Evolutionary conservation across 2,888 invertebrate species (phyloP), one percentile per base, ranked within the genome.

Genomic region (Lasioglossum vierecki): DNA sequence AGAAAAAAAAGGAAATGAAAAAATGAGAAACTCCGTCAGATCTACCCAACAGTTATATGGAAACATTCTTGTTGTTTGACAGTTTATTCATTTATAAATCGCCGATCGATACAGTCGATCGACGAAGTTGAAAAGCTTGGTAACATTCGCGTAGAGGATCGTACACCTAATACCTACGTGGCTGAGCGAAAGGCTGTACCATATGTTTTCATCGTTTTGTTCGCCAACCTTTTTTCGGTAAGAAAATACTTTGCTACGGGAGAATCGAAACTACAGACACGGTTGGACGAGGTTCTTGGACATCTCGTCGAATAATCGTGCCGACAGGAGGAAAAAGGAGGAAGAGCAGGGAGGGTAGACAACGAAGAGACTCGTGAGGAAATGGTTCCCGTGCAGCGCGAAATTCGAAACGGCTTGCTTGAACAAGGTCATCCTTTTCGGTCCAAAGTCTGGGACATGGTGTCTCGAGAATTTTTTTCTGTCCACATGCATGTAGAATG

Each of bases 301-400:
- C 71, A 26, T 60, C 60, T 26, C 60, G 57, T 72, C 30, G 63
- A 30, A 35, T 66, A 66, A 66, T 80, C 74, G 80, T 44, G 63
- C 70, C 15, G 76, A 68, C 70, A 49, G 70, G 73, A 53, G 22
- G 83, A 81, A 80, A 77, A 81, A 81, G 74, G 77, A 84, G 41
- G 49, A 57, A 70, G 72, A 70, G 71, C 26, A 60, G 46, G 46
- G 41, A 76, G 30, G 49, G 77, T 8, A 26, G 44, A 86, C 75
- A 85, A 81, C 82, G 76, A 72, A 26, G 75, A 76, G 79, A 84
- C 49, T 66, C 60, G 57, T 30, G 57, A 79, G 81, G 76, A 86
- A 78, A 80, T 83, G 79, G 82, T 79, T 83, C 81, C 80, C 60
- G 76, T 72, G 76, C 71, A 68, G 39, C 72, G 73, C 80, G 73